Evolutionary conservation across 2,113 vertebrate species (phyloP).

Genomic region (Rattus norvegicus): DNA sequence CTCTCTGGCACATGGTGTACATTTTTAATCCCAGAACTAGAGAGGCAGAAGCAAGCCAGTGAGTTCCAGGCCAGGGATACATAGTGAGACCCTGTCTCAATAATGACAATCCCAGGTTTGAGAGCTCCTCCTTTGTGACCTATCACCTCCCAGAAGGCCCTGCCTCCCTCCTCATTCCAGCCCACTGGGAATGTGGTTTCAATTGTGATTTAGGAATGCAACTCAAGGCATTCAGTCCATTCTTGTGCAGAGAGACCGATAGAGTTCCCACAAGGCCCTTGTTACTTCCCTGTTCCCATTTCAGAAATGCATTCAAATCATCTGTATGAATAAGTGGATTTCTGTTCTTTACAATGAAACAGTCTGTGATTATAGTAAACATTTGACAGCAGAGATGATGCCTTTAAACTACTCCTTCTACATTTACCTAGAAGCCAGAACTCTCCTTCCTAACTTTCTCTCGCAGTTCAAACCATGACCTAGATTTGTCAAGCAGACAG

Average conservation of each 20-base stretch:
- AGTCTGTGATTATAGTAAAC: neutral
- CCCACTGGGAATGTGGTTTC: neutral
- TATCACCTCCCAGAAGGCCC: neutral
- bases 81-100: neutral
- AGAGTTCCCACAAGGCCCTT: neutral
- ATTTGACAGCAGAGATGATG: neutral
- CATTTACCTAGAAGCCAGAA: slow-evolving; percentile 43
- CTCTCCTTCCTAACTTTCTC: slow-evolving; percentile 7
- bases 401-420: neutral
- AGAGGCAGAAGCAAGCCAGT: neutral
- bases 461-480: neutral
- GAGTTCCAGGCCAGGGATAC: neutral
- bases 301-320: slow-evolving; percentile 42
- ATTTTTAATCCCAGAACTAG: neutral
- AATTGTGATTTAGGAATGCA: neutral
- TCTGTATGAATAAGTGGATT: neutral
- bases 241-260: neutral
- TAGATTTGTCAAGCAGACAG: neutral
- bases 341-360: slow-evolving; percentile 34
- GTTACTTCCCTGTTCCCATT: slow-evolving; percentile 5
- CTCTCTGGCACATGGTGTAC: neutral
- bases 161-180: neutral
- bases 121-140: neutral
- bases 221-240: neutral
- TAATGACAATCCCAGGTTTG: neutral